phyloP scores from a whole-genome alignment of 2,113 vertebrate genomes.

The Elachura formosa region DNA sequence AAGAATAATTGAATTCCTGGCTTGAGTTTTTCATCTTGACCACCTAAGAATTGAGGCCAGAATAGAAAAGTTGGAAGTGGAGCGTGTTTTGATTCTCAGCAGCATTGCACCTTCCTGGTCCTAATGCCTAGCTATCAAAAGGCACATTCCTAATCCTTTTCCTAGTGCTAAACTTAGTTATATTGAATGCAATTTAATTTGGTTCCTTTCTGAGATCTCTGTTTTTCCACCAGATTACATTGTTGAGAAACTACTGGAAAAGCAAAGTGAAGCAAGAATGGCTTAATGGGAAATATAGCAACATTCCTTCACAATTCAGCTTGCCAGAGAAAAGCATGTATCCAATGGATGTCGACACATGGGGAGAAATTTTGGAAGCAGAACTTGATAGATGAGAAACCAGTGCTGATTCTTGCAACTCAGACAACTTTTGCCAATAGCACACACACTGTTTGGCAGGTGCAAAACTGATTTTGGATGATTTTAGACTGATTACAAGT shows the following conservation, averaged over 20 bases:
- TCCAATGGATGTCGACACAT: slow-evolving; percentile 80
- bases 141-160: not conserved
- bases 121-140: not conserved
- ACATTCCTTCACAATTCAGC: slow-evolving; percentile 70
- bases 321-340: slow-evolving; percentile 79
- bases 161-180: not conserved
- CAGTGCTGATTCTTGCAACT: not conserved
- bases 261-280: slow-evolving; percentile 83
- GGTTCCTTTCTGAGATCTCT: not conserved
- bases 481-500: not conserved
- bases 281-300: slow-evolving; percentile 85
- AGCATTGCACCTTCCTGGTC: not conserved
- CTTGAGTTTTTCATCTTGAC: not conserved
- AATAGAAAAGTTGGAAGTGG: not conserved
- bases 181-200: not conserved
- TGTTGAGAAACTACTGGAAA: slow-evolving; percentile 84
- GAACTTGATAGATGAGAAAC: slow-evolving; percentile 80
- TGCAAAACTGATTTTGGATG: not conserved
- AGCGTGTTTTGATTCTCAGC: not conserved
- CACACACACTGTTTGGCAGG: not conserved
- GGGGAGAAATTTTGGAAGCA: slow-evolving; percentile 91
- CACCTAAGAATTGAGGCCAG: not conserved
- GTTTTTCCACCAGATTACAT: slow-evolving; percentile 67
- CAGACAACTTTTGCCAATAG: not conserved
- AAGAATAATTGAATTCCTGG: not conserved